Evolutionary conservation across 35 echinoderm and acorn worm species (phyloP), one percentile per base, ranked within the genome.

Genomic region (Acanthaster planci): DNA sequence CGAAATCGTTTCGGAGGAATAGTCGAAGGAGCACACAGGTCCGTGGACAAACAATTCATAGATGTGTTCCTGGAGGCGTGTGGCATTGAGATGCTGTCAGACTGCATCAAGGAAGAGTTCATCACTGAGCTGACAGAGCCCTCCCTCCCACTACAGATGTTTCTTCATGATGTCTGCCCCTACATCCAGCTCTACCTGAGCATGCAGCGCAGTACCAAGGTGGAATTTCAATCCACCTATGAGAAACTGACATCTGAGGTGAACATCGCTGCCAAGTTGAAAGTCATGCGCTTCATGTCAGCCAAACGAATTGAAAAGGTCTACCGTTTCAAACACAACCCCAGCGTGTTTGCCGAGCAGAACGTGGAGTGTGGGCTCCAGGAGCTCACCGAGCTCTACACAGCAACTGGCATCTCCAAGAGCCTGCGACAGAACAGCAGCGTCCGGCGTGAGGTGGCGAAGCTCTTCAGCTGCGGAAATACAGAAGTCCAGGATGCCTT

Each of bases 41-140:
- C 64, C 22, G 34, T 72, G 64, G 34, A 59, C 81, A 56, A 38
- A 38, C 52, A 64, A 53, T 23, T 18, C 32, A 32, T 83, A 2
- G 37, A 59, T 51, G 51, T 37, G 27, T 83, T 83, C 22, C 56
- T 83, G 51, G 81, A 83, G 38, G 81, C 52, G 2, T 83, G 81
- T 39, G 51, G 22, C 8, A 57, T 83, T 35, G 27, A 57, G 81
- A 83, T 37, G 27, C 56, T 83, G 1, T 21, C 10, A 36, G 81
- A 83, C n/a, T 83, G 81, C 56, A 57, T 83, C 7, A 57, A 83
- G 53, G 56, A 57, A 40, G 81, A 83, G 52, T 83, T 83, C 36
- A 60, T 83, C 56, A 53, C 81, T 6, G 56, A 53, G 8, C 54
- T 83, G 27, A 53, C 56, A 22, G 30, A 83, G 56, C 31, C 81